These are phyloP conservation scores for Apocrypta bakeri DNA, from an alignment of 1,140 invertebrate species.

Conservation along the genomic window DNA sequence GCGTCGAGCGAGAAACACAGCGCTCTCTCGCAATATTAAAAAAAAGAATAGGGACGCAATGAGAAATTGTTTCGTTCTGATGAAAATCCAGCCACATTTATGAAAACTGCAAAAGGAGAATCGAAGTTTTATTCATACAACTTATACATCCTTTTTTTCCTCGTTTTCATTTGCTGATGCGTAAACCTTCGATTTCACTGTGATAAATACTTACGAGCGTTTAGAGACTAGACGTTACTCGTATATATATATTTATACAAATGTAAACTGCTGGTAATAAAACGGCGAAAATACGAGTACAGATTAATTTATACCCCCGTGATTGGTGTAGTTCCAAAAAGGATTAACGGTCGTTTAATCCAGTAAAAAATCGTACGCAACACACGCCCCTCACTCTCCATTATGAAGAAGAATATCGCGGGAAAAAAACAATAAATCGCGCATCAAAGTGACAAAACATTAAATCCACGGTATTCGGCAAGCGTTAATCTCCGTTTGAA, in stretches of 20 bases:
- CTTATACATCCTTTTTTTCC: constrained; percentile 10
- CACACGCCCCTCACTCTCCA: not conserved
- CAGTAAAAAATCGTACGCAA: not conserved
- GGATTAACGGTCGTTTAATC: not conserved
- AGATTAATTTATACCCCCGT: not conserved
- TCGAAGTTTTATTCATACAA: constrained; percentile 46
- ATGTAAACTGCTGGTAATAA: not conserved
- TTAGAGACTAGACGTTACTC: too few species aligned
- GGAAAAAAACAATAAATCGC: constrained; percentile 43
- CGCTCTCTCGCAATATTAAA: constrained; percentile 42
- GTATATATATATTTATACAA: not conserved
- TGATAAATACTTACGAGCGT: too few species aligned
- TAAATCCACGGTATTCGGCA: constrained; percentile 28
- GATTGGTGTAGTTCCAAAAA: not conserved
- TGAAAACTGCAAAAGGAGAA: constrained; percentile 34
- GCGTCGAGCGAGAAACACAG: constrained; percentile 27
- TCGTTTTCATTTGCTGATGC: not conserved
- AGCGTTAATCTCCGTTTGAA: constrained; percentile 37
- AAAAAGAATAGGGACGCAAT: constrained; percentile 39
- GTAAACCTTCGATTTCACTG: not conserved
- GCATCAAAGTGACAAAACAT: constrained; percentile 38
- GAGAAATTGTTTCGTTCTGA: constrained; percentile 46
- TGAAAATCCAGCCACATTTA: constrained; percentile 45
- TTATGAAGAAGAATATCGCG: not conserved
- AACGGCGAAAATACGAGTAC: not conserved